Evolutionary conservation across 2,888 invertebrate species (phyloP).

Genomic region (Paralinhomoeus sp.): DNA sequence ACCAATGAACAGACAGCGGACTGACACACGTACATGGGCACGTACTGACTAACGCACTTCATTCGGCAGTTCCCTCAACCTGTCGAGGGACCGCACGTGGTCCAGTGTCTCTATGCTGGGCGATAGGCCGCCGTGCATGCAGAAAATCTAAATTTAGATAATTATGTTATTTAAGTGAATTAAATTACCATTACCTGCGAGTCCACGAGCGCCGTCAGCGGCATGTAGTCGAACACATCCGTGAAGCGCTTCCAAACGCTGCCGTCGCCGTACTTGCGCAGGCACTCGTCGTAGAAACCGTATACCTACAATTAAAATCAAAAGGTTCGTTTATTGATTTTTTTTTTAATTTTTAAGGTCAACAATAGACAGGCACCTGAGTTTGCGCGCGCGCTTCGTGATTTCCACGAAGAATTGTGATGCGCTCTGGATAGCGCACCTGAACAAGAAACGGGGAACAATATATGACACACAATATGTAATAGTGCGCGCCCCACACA

Average conservation of each 20-base stretch:
- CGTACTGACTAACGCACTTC: slow-evolving; percentile 26
- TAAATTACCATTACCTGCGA: too few relatives aligned
- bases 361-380: too few relatives aligned
- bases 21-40: too few relatives aligned
- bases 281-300: slow-evolving; percentile 95
- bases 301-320: too few relatives aligned
- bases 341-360: too few relatives aligned
- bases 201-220: slow-evolving; percentile 90
- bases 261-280: slow-evolving; percentile 96
- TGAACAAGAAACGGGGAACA: too few relatives aligned
- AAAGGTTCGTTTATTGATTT: too few relatives aligned
- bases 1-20: too few relatives aligned
- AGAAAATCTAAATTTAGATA: slow-evolving; percentile 98
- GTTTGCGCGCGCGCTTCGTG: slow-evolving; percentile 98
- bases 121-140: slow-evolving; percentile 86
- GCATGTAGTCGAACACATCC: slow-evolving; percentile 94
- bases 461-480: too few relatives aligned
- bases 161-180: too few relatives aligned
- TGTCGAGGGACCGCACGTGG: slow-evolving; percentile 86
- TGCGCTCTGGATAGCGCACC: slow-evolving; percentile 90
- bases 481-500: too few relatives aligned
- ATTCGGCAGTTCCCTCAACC: slow-evolving; percentile 42
- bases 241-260: slow-evolving; percentile 99
- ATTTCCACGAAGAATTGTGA: slow-evolving; percentile 95
- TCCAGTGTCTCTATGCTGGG: slow-evolving; percentile 94